Percentiles rank a stretch among this genome's conserved stretches.
Conservation (phyloP, 2,113 vertebrate species). For the Fregata magnificens region DNA sequence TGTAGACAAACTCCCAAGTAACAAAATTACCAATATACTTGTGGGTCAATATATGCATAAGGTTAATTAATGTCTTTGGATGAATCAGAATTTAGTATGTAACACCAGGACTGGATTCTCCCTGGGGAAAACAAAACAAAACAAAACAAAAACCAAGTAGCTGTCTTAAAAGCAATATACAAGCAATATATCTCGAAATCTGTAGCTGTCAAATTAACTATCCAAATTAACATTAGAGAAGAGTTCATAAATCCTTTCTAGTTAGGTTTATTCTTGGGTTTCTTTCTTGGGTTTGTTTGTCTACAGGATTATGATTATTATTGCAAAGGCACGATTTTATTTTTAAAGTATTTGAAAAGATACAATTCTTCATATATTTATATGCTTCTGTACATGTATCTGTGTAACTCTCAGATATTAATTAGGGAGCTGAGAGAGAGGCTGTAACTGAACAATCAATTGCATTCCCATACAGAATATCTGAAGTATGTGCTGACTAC, state of each 20-base stretch:
- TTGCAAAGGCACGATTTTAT: background rate
- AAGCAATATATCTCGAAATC: background rate
- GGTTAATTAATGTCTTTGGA: background rate
- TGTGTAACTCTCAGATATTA: background rate
- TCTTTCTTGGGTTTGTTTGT: background rate
- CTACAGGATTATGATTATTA: background rate
- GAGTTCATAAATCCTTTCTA: background rate
- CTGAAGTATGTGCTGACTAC: background rate
- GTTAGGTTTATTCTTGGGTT: background rate
- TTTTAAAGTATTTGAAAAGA: background rate
- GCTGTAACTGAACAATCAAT: background rate
- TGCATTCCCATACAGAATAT: background rate
- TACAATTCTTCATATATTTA: background rate
- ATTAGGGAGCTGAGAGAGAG: background rate
- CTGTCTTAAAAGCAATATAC: background rate
- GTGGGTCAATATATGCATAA: background rate
- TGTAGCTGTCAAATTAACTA: background rate
- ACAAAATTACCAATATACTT: background rate
- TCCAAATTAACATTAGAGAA: background rate
- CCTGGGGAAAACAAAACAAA: fast-evolving
- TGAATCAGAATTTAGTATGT: background rate
- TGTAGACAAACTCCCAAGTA: background rate
- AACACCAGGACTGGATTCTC: background rate
- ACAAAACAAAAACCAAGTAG: too few species aligned
- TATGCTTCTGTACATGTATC: background rate